These are phyloP conservation scores for Thymallus thymallus DNA, from an alignment of 2,113 vertebrate species.

Conservation along the genomic window DNA sequence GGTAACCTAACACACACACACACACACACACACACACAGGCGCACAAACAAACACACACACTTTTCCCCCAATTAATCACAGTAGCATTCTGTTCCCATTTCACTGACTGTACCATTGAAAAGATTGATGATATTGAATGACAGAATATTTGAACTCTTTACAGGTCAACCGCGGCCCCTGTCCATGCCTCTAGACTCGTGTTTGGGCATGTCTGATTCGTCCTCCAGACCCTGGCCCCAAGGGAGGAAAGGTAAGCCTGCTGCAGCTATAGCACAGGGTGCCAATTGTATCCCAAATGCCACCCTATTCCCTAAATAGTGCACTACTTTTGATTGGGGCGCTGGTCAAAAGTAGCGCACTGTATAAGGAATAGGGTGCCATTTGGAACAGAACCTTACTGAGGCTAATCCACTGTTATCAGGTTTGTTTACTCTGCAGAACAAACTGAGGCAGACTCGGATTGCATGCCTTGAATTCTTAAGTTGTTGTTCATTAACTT, in stretches of 20 bases:
- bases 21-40: neutral
- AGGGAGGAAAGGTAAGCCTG: constrained; percentile 82
- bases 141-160: neutral
- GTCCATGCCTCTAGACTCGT: constrained; percentile 91
- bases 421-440: neutral
- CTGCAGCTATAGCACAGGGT: neutral
- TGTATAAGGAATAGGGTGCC: neutral
- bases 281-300: too few species aligned
- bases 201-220: constrained; percentile 75
- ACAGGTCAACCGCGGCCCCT: constrained; percentile 90
- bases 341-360: constrained; percentile 2
- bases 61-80: neutral
- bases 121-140: neutral
- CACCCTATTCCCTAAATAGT: too few species aligned
- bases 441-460: constrained; percentile 1
- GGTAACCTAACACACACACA: constrained; percentile 28
- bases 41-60: neutral
- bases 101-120: neutral
- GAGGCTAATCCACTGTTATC: constrained; percentile 6
- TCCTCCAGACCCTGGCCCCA: constrained; percentile 73
- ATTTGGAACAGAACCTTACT: neutral
- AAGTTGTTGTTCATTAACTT: constrained; percentile 19
- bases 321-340: too few species aligned
- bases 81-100: neutral
- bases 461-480: constrained; percentile 12